Evolutionary conservation across 2,888 invertebrate genomes (phyloP), one percentile per base, ranked within the genome.

Genomic region (Polyommatus iphigenia): DNA sequence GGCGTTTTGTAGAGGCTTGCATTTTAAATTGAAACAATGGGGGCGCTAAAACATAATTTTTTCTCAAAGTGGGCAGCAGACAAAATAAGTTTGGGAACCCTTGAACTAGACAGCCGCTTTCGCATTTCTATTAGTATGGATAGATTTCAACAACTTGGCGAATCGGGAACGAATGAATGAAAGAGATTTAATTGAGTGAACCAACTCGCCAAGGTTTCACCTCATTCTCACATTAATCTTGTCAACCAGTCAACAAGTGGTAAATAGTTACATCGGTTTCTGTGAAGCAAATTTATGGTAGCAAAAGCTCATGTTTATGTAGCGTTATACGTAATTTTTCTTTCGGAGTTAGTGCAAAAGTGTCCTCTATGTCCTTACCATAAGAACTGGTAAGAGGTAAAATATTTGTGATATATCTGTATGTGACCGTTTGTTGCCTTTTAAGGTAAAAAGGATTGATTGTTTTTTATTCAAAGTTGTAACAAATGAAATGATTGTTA

Each of bases 151-250:
- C 83, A 85, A 89, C 91, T 90, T 91, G 90, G 90, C 89, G 87
- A 84, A 90, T 90, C 84, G 83, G 85, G 85, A 88, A 88, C 86
- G 85, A 84, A 24, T 13, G 85, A 83, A 83, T 88, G 88, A 91
- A 86, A 85, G 88, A 83, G 81, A 82, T 83, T 87, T 91, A 90
- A 91, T 91, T 91, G 91, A 87, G 86, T 85, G 89, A 87, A 87
- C 88, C 78, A 54, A 73, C 79, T 13, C 62, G 67, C 18, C 67
- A 32, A 67, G 67, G 67, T 67, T 67, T 29, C 67, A 67, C 67
- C 67, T 67, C 15, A 10, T 15, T 67, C 67, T 18, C 67, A 67
- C 67, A 67, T 67, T 29, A 29, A 67, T 67, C 67, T 67, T 67
- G 67, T 67, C 67, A 67, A 62, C 62, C 4, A 67, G 67, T 67